Base-by-base conservation (phyloP, 2,113 vertebrate genomes). In the Suncus etruscus region DNA sequence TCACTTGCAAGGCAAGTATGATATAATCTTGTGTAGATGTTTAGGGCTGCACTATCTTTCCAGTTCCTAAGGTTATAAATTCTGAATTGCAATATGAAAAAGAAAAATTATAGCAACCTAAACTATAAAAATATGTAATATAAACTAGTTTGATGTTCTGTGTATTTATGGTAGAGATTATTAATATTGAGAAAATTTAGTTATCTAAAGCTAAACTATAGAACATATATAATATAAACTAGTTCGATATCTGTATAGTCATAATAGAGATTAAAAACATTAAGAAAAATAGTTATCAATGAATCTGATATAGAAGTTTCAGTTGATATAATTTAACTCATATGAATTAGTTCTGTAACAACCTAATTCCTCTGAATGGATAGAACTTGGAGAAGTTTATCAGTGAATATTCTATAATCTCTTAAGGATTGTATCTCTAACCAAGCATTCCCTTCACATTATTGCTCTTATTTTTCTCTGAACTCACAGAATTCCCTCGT, bases 61-160 rank as follows among this genome's bases (percentile, higher is more conserved):
- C 3, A 61, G 58, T 6, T 20, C 58, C 58, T 61, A 61, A 61
- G 75, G 8, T 92, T n/a, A 51, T 27, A 63, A 10, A 24, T 32
- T 63, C n/a, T 88, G 6, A 45, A 80, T 86, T 83, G 86, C 12
- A 86, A 69, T 78, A 11, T 76, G 20, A 7, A 14, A 83, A 92
- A 75, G 8, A n/a, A 25, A 73, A 73, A 87, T 75, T 8, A 22
- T 75, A 70, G 16, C 29, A 90, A 16, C 48, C 61, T 63, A 47
- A 50, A 89, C 78, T 87, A 75, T 79, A 70, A 90, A 31, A 83
- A 16, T 83, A 20, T 61, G 58, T 54, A 10, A 61, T 61, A 16
- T 61, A 22, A 39, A 5, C 39, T 39, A 39, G 58, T 75, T 63
- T 76, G 7, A 32, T 74, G 73, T 66, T 86, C 82, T 89, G 3